Evolutionary conservation across 2,888 invertebrate genomes (phyloP).

Genomic region (Epinotia brunnichana): DNA sequence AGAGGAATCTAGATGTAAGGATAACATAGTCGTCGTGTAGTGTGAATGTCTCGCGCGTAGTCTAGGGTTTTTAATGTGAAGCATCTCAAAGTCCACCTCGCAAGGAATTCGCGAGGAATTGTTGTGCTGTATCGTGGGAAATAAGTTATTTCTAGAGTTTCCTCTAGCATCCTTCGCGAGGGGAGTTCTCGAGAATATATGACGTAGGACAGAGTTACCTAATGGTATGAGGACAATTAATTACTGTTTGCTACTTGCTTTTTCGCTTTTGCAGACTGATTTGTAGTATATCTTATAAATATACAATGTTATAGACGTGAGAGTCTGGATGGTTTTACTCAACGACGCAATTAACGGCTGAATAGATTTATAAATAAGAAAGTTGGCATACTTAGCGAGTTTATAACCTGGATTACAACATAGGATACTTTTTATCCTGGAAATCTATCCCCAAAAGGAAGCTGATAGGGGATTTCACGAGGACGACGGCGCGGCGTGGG

Average conservation of each 20-base stretch:
- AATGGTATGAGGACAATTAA: slow-evolving; percentile 3
- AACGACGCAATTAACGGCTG: too few relatives aligned
- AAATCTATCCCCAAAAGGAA: too few relatives aligned
- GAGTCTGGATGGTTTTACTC: too few relatives aligned
- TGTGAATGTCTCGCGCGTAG: slow-evolving; percentile 74
- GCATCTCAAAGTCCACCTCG: slow-evolving; percentile 69
- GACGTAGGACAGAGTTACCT: too few relatives aligned
- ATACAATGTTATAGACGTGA: too few relatives aligned
- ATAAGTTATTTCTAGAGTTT: slow-evolving; percentile 53
- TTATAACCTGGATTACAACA: too few relatives aligned
- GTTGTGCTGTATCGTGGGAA: slow-evolving; percentile 58
- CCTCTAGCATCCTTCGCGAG: slow-evolving; percentile 14
- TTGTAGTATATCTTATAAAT: too few relatives aligned
- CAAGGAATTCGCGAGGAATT: slow-evolving; percentile 63
- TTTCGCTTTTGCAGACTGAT: neutral
- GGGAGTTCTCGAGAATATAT: slow-evolving; percentile 4
- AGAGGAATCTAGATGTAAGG: slow-evolving; percentile 47
- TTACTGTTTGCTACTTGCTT: neutral
- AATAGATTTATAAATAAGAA: too few relatives aligned
- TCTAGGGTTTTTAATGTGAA: slow-evolving; percentile 76
- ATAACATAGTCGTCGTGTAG: slow-evolving; percentile 57
- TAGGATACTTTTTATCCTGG: too few relatives aligned
- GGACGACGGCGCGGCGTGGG: too few relatives aligned
- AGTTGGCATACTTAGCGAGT: too few relatives aligned
- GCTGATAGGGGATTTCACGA: too few relatives aligned